phyloP scores from a whole-genome alignment of 2,113 vertebrate species.

The Lucifuga dentata region DNA sequence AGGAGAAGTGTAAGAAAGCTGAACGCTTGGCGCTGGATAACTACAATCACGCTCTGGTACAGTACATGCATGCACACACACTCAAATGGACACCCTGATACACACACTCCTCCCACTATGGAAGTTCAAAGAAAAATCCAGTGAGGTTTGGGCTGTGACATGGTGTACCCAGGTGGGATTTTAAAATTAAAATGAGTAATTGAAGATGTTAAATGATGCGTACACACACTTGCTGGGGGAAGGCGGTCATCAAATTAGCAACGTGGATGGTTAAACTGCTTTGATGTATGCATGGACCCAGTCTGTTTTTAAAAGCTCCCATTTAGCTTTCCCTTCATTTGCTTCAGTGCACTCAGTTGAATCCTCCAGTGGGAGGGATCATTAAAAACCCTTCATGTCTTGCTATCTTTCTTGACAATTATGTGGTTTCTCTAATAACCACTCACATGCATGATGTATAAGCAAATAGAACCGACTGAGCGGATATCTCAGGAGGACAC shows the following conservation, averaged over 20 bases:
- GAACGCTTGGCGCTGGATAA: conserved; percentile 58
- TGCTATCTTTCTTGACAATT: conserved; percentile 52
- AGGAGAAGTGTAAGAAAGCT: conserved; percentile 74
- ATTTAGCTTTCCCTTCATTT: conserved; percentile 52
- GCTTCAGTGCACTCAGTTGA: conserved; percentile 53
- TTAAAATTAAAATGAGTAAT: conserved; percentile 56
- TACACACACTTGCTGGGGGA: conserved; percentile 47
- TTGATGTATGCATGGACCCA: conserved; percentile 58
- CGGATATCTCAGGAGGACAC: conserved; percentile 45
- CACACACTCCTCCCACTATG: conserved; percentile 19
- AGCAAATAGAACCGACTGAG: conserved; percentile 42
- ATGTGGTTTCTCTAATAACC: conserved; percentile 65
- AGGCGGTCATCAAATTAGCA: conserved; percentile 28
- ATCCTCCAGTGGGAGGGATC: conserved; percentile 56
- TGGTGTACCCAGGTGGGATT: conserved; percentile 50
- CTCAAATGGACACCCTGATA: conserved; percentile 42
- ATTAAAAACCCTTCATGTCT: conserved; percentile 64
- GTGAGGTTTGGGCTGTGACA: conserved; percentile 39
- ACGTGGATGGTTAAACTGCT: conserved; percentile 55
- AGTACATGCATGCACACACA: conserved; percentile 24
- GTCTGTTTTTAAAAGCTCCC: conserved; percentile 48
- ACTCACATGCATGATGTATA: conserved; percentile 51
- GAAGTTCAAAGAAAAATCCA: conserved; percentile 44
- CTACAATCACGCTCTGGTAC: conserved; percentile 83
- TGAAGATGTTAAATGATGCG: conserved; percentile 70